Base-by-base conservation (phyloP, 1,140 invertebrate genomes). In the Uloborus diversus region DNA sequence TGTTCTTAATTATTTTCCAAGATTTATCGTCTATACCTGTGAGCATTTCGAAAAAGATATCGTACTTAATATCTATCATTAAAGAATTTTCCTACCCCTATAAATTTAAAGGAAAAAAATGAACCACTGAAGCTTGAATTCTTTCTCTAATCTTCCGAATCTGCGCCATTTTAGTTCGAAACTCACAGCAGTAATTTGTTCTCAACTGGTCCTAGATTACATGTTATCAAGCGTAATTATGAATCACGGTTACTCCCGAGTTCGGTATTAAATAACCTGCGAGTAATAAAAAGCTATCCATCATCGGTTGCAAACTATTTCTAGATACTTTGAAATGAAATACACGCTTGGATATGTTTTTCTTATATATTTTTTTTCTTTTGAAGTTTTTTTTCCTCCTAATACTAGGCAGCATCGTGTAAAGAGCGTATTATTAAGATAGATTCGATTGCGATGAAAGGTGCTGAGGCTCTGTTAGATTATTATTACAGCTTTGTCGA, bases 141-240 rank as follows among this genome's bases (percentile, higher is more conserved):
- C n/a, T n/a, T n/a, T n/a, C n/a, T n/a, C n/a, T n/a, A n/a, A n/a
- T n/a, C n/a, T n/a, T n/a, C n/a, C n/a, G n/a, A n/a, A 9, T 42
- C 37, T 1, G 17, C 37, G 9, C 37, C 37, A 42, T 42, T 42
- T 17, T 42, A 42, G 37, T 42, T 42, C 37, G 17, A 17, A 42
- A 42, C 37, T 42, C 23, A 27, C 28, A 9, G 32, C n/a, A 62
- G 59, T 62, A 62, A 62, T 33, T 62, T 62, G 37, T 13, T n/a
- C 59, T 30, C 59, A n/a, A 35, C 11, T 28, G 30, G 17, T n/a
- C 30, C 37, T 32, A 33, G 30, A 62, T 62, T 62, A 62, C 59
- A 30, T 62, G 59, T 37, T 62, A 62, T 62, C 59, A 35, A 20
- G 20, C 30, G 59, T 62, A 62, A 62, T 62, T 62, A 62, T 62